These are phyloP conservation scores for Cistogaster globosa DNA, from an alignment of 2,888 invertebrate species.

Conservation along the genomic window DNA sequence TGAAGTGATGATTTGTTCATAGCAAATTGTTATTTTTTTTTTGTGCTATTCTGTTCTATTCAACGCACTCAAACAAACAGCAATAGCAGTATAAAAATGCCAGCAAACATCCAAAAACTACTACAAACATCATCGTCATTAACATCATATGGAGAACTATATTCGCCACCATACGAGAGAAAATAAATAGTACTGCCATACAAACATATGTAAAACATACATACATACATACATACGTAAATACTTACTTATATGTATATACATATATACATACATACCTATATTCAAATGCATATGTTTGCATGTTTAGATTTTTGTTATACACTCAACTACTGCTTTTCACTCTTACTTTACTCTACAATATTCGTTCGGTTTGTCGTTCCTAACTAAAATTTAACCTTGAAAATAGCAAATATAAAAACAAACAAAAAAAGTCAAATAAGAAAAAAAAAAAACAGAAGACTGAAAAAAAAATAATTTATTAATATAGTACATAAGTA, in stretches of 20 bases:
- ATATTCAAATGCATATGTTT: conserved; percentile 1
- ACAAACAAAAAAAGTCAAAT: conserved; percentile 74
- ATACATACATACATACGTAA: not conserved
- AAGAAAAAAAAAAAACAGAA: conserved; percentile 17
- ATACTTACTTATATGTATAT: too few relatives aligned
- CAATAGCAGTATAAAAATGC: not conserved
- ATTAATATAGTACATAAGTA: conserved; percentile 22
- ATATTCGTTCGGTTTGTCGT: not conserved
- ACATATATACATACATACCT: not conserved
- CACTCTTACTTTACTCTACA: conserved; percentile 36
- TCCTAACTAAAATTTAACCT: conserved; percentile 77
- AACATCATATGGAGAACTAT: conserved; percentile 38
- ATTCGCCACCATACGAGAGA: conserved; percentile 33
- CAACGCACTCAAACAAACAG: conserved; percentile 21
- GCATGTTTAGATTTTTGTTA: conserved; percentile 2
- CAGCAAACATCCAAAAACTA: conserved; percentile 25
- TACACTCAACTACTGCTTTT: conserved; percentile 47
- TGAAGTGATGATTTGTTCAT: conserved; percentile 24
- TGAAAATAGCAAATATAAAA: conserved; percentile 79
- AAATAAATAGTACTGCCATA: conserved; percentile 5
- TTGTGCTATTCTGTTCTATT: conserved; percentile 14
- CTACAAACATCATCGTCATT: conserved; percentile 29
- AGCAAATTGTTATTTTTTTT: conserved; percentile 33
- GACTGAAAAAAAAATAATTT: conserved; percentile 48
- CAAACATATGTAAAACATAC: not conserved